Evolutionary conservation across 2,888 invertebrate genomes (phyloP).

Genomic region (Melangyna quadrimaculata): DNA sequence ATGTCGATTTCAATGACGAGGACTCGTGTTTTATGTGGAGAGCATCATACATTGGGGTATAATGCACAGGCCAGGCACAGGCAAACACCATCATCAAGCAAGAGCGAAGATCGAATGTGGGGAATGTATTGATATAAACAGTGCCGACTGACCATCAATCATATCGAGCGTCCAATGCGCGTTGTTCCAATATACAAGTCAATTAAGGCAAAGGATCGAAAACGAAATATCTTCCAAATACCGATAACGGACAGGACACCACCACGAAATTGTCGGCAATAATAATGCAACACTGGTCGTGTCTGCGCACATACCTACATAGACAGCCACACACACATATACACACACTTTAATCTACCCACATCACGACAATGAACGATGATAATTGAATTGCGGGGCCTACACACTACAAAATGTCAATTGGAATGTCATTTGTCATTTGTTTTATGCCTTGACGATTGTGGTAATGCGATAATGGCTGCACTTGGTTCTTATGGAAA

Average conservation of each 20-base stretch:
- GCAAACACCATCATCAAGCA: conserved; percentile 9
- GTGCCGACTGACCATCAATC: conserved; percentile 72
- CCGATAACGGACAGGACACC: conserved; percentile 71
- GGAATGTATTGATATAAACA: conserved; percentile 70
- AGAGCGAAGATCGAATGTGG: conserved; percentile 61
- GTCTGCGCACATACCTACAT: background rate
- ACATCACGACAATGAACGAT: conserved; percentile 70
- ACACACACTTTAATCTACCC: conserved; percentile 5
- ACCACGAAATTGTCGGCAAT: conserved; percentile 54
- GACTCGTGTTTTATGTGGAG: conserved; percentile 24
- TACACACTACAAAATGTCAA: conserved; percentile 71
- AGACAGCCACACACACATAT: background rate
- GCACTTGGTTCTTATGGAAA: conserved; percentile 68
- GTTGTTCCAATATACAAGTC: conserved; percentile 72
- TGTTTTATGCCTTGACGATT: conserved; percentile 68
- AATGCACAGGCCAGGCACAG: background rate
- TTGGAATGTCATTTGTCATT: conserved; percentile 71
- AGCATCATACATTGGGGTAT: background rate
- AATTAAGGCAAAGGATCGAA: conserved; percentile 72
- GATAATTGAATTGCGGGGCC: conserved; percentile 72
- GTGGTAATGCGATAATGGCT: conserved; percentile 71
- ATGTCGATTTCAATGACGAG: background rate
- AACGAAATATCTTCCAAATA: conserved; percentile 68
- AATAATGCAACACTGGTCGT: background rate
- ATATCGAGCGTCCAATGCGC: conserved; percentile 71